Evolutionary conservation across 1,140 invertebrate species (phyloP).

Genomic region (Tribolium madens): DNA sequence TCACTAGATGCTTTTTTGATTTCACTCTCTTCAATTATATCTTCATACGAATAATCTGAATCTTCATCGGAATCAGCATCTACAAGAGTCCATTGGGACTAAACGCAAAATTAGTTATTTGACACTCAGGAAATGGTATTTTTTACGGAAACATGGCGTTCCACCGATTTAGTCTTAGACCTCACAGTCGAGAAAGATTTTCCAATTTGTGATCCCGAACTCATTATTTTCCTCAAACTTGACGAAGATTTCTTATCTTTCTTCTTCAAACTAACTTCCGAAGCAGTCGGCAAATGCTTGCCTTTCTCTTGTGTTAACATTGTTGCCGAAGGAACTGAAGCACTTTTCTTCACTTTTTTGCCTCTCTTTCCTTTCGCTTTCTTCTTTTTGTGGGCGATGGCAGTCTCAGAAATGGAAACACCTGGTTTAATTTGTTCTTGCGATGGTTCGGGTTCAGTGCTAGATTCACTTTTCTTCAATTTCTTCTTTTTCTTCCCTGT

Average conservation of each 20-base stretch:
- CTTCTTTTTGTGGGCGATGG: background rate
- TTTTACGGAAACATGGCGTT: background rate
- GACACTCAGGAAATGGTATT: background rate
- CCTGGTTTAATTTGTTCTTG: background rate
- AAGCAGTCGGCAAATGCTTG: background rate
- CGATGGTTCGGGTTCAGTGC: background rate
- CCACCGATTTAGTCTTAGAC: background rate
- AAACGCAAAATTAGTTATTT: background rate
- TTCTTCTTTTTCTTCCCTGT: conserved; percentile 23
- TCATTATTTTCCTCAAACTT: background rate
- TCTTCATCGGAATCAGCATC: background rate
- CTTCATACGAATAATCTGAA: background rate
- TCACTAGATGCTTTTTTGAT: background rate
- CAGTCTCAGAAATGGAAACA: background rate
- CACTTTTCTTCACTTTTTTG: background rate
- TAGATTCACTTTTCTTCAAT: background rate
- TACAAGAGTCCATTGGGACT: background rate
- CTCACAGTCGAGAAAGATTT: background rate
- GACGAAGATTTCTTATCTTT: background rate
- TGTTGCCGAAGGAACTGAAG: background rate
- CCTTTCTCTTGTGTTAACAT: background rate
- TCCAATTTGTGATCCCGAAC: background rate
- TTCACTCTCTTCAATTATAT: background rate
- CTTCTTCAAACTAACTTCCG: background rate
- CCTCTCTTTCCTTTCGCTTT: background rate